Evolutionary conservation across 2,888 invertebrate species (phyloP), one percentile per base, ranked within the genome.

Genomic region (Troilus luridus): DNA sequence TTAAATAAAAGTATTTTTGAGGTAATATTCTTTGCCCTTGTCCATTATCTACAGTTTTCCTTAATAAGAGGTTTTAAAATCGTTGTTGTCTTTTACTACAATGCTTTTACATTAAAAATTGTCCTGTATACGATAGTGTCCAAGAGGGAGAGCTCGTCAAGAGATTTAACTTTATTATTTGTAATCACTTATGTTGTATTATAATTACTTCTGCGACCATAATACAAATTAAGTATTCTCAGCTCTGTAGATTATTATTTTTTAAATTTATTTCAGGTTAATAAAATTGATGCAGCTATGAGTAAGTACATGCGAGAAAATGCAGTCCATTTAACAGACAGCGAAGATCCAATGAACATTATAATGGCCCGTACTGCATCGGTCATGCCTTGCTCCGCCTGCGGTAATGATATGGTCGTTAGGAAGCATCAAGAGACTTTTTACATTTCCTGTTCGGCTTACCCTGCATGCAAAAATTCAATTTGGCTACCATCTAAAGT

Each of bases 401-500:
- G 98, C 94, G 95, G 95, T 0, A 94, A 94, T 1, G 96, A 96
- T 91, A 96, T 98, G 96, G 94, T 95, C 0, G 93, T 98, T 0
- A 96, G 95, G 93, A 95, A 95, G 2, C 96, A 96, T 93, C 96
- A 96, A 93, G 96, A 97, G 93, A 95, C 96, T 0, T 96, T 95
- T 93, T 98, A 95, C 93, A 95, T 98, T 24, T 95, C 96, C 8
- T 99, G 99, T 94, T 94, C 95, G 92, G 96, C 96, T 11, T 98
- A 95, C 94, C 98, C 98, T 0, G 95, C 95, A 21, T 99, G 99
- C 93, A 97, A 95, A 93, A 96, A 97, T 93, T 96, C 96, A 0
- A 95, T 98, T 77, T 98, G 98, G 98, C 95, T 98, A 88, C 97
- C 98, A 0, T 94, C 95, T n/a, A 94, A 95, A 81, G 96, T 98